Evolutionary conservation across 2,113 vertebrate genomes (phyloP), one percentile per base, ranked within the genome.

Genomic region (Eulacestoma nigropectus): DNA sequence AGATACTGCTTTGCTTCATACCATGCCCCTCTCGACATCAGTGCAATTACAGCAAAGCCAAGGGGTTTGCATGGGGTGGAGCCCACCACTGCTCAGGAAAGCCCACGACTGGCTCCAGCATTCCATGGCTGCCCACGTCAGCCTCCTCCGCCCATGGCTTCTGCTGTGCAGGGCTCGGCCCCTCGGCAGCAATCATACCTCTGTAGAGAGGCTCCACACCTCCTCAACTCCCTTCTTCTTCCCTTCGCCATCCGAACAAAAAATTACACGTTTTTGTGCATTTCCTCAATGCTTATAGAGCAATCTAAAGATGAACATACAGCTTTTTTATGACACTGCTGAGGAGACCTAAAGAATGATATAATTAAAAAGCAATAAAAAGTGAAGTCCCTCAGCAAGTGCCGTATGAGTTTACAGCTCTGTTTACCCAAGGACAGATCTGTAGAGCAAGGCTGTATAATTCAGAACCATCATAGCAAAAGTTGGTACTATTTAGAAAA

Each of bases 41-140:
- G 67, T 22, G 26, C 49, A 44, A 4, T 10, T 25, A 12, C 32
- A 50, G n/a, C 19, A 5, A 76, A 62, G 73, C 52, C 73, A 32
- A 0, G 13, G 39, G 22, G 35, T 18, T 16, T 59, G 62, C 70
- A 20, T 4, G 57, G n/a, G 23, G 33, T 9, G 39, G 39, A 59
- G 82, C 2, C 15, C 26, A 15, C 0, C 7, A 6, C 7, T 39
- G 59, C 63, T 21, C 2, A 4, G 42, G 50, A 42, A 33, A 67
- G 78, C 13, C 35, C 1, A 1, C 0, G 26, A 12, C 62, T 6
- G 18, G 35, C 52, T 47, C 35, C 7, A n/a, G n/a, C 13, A 18
- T 2, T 11, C 64, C 22, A 1, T 1, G 26, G 26, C 26, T 16
- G 13, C 44, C 49, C 37, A 32, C 1, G 0, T 18, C 83, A 59